Percentiles rank a stretch among this genome's conserved stretches.
These are phyloP conservation scores for Podilymbus podiceps DNA, from an alignment of 2,113 vertebrate genomes.

Conservation along the genomic window DNA sequence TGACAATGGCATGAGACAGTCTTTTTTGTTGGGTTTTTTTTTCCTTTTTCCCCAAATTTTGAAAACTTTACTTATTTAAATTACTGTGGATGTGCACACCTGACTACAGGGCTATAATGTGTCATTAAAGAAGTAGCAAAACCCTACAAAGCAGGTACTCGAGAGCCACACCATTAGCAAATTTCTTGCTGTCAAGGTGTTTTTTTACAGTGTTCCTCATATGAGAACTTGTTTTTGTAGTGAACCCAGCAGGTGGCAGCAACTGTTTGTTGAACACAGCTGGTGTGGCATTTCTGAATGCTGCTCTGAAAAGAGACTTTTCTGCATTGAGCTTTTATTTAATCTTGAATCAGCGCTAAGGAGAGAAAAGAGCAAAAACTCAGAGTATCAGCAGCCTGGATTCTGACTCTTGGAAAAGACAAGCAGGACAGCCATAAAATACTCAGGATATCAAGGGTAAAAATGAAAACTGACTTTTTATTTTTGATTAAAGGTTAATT, in stretches of 20 bases:
- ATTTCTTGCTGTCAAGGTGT: background rate
- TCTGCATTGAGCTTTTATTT: background rate
- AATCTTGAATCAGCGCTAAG: background rate
- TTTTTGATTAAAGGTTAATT: background rate
- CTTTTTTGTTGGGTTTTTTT: background rate
- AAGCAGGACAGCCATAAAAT: background rate
- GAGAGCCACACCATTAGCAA: background rate
- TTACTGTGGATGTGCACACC: background rate
- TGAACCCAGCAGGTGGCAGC: conserved; percentile 21
- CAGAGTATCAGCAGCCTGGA: background rate
- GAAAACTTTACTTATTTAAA: background rate
- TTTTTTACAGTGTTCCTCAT: background rate
- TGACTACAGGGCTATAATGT: background rate
- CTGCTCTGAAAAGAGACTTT: background rate
- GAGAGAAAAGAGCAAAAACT: background rate
- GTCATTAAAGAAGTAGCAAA: background rate
- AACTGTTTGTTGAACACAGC: accelerated
- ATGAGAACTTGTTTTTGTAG: background rate
- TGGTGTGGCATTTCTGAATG: background rate
- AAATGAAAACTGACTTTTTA: background rate
- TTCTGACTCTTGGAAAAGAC: background rate
- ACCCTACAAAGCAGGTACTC: background rate
- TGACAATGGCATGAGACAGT: background rate
- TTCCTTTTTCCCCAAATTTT: background rate
- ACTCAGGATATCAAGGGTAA: background rate